Conservation (phyloP, 2,797 vertebrate genomes). For the Sciurus carolinensis region DNA sequence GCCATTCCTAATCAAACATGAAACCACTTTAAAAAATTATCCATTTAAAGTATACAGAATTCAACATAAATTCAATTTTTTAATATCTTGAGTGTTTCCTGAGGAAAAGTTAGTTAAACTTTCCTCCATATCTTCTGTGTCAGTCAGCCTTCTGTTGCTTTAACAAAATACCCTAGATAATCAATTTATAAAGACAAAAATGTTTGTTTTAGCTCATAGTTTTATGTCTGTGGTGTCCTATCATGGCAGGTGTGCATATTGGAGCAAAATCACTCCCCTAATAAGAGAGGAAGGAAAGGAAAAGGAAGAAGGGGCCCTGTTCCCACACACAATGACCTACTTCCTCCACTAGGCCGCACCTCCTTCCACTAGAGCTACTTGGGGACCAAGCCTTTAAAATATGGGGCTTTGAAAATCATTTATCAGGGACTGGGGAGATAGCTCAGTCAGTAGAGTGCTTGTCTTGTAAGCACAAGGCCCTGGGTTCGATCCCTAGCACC, state of each 20-base stretch:
- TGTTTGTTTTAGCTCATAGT: neutral
- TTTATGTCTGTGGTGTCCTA: neutral
- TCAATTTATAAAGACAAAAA: neutral
- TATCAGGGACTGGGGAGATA: too few species aligned
- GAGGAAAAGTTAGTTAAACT: neutral
- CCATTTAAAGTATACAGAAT: neutral
- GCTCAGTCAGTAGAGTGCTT: too few species aligned
- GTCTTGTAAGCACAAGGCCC: too few species aligned
- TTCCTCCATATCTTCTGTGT: neutral
- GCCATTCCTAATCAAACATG: neutral
- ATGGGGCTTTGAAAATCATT: neutral
- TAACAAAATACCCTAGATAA: neutral
- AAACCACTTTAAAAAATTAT: neutral
- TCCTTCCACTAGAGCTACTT: neutral
- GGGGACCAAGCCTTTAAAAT: neutral
- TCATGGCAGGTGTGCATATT: too few species aligned
- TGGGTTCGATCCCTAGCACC: too few species aligned
- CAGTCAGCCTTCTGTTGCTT: too few species aligned
- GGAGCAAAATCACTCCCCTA: neutral
- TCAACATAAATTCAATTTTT: neutral
- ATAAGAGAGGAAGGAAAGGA: neutral
- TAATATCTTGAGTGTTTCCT: slow-evolving; percentile 13
- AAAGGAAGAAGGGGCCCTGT: neutral
- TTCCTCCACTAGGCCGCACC: too few species aligned
- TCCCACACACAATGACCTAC: neutral